Evolutionary conservation across 2,888 invertebrate species (phyloP), one percentile per base, ranked within the genome.

Genomic region (Agonopterix heracliana): DNA sequence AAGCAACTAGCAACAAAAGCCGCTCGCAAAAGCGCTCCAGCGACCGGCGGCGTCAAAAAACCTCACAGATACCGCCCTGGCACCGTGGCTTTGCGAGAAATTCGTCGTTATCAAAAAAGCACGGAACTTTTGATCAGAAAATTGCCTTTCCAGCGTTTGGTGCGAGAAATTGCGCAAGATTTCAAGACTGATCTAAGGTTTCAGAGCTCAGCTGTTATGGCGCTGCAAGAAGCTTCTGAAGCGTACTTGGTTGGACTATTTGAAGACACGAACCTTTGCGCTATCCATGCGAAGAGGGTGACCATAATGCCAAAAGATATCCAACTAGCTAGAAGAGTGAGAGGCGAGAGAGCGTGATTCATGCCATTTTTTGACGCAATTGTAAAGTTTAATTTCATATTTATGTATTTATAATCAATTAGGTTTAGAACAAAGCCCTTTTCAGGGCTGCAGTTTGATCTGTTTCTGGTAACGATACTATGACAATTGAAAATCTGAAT

Each of bases 211-310:
- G 93, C 93, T 3, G 92, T 93, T 3, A 91, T 91, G 81, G 93
- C 93, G 48, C 77, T 93, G 17, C 93, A 93, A 59, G 90, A 90
- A 57, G 90, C 90, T 0, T 87, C 91, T 61, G 84, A 93, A 68
- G 89, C 90, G 57, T 89, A 93, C 63, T 68, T 93, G 34, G 93
- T 93, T 10, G 93, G 93, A 9, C 77, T 94, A 0, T 94, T 93
- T 66, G 93, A 94, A 70, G 93, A 94, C 64, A 95, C 94, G 26
- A 95, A 95, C 71, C 78, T 95, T 62, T 94, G 94, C 72, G 94
- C 94, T 38, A 94, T 95, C 59, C 94, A 95, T 64, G 94, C 82
- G 0, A 84, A 78, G 42, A 57, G 85, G 2, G 83, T 86, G 0
- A 86, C 84, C 0, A 83, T 84, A 0, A 84, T 85, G 84, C 85